Evolutionary conservation across 2,888 invertebrate genomes (phyloP), one percentile per base, ranked within the genome.

Genomic region (Microplitis deprimator): DNA sequence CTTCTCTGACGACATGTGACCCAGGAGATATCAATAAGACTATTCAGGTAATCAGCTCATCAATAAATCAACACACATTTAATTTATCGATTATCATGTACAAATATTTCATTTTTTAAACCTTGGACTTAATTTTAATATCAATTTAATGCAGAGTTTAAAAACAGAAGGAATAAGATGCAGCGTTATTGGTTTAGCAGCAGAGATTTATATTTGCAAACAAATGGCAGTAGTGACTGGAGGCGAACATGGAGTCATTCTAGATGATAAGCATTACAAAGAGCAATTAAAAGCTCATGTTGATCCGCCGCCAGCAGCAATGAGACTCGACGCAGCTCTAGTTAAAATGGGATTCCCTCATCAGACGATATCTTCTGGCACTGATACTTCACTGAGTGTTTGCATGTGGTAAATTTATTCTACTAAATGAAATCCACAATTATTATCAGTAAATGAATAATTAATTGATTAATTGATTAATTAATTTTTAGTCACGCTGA

Each of bases 341-440:
- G 96, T 97, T 59, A 96, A 97, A 92, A 98, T 98, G 98, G 98
- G 98, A 68, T 98, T 98, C 90, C 98, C 98, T 6, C 97, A 97
- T 91, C 94, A 94, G 82, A 88, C 91, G 73, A 91, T 92, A 76
- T 91, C 93, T 80, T 92, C 92, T 6, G 89, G 89, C 69, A 92
- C 91, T 81, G 94, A 93, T 83, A 93, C 94, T 69, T 94, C 94
- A 6, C 93, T 97, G 80, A 95, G 97, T 40, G 95, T 97, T 90
- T 98, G 98, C 91, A 97, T 97, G 96, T 98, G 96, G 96, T 96
- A 87, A 89, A 92, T 90, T 72, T 40, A 65, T 62, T 62, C 8
- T 62, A 1, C 3, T 62, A 62, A 6, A 10, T 41, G 0, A 41
- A 16, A n/a, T 41, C 6, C 16, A 0, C 29, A 20, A 68, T 60